Conservation (phyloP, 1,140 invertebrate species). For the Lordiphosa mommai region DNA sequence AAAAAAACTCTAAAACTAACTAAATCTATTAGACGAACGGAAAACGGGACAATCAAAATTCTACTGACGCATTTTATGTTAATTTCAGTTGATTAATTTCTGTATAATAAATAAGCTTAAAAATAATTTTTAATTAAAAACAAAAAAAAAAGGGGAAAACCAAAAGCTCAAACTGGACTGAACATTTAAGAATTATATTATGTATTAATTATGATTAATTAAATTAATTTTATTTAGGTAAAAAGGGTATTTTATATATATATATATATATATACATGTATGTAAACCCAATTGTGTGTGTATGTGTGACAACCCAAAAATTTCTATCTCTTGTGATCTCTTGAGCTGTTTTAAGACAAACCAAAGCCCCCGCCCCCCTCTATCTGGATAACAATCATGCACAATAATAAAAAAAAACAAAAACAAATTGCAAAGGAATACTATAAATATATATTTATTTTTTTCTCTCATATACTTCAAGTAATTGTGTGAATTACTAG, state of each 20-base stretch:
- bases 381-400: constrained; percentile 62
- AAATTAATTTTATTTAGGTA: constrained; percentile 54
- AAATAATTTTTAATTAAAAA: constrained; percentile 54
- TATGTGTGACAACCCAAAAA: constrained; percentile 33
- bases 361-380: no score
- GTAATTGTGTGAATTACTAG: constrained; percentile 60
- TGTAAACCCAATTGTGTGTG: constrained; percentile 60
- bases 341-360: constrained; percentile 74
- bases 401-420: constrained; percentile 55
- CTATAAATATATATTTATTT: constrained; percentile 35
- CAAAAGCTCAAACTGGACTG: constrained; percentile 78
- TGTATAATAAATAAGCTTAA: constrained; percentile 30
- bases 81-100: constrained; percentile 26
- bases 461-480: constrained; percentile 63
- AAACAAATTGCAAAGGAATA: constrained; percentile 22
- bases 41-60: constrained; percentile 76
- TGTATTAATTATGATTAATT: constrained; percentile 50
- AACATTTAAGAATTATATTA: constrained; percentile 74
- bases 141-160: constrained; percentile 49
- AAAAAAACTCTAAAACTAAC: not conserved
- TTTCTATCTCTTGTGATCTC: constrained; percentile 75
- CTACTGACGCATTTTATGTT: constrained; percentile 40
- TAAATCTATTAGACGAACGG: constrained; percentile 43
- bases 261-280: constrained; percentile 31
- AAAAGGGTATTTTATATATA: constrained; percentile 42